phyloP scores from a whole-genome alignment of 1,140 invertebrate genomes.

The Drosophila lacertosa region DNA sequence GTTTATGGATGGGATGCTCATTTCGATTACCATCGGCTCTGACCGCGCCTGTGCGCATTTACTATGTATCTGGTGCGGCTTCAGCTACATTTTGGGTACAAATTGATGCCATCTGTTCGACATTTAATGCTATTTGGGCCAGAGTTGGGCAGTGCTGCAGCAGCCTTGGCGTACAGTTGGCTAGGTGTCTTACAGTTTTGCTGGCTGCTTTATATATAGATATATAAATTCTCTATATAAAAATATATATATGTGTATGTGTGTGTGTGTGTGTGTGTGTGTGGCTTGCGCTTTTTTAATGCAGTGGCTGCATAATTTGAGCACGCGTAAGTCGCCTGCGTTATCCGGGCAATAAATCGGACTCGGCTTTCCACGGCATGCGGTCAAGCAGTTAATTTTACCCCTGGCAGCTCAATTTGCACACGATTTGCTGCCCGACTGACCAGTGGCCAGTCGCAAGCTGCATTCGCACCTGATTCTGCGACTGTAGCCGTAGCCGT shows the following conservation, averaged over 20 bases:
- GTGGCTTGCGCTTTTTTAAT: slow-evolving; percentile 54
- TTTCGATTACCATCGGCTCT: slow-evolving; percentile 26
- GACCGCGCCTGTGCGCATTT: neutral
- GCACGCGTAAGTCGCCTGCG: slow-evolving; percentile 77
- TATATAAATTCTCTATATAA: slow-evolving; percentile 5
- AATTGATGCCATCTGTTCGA: slow-evolving; percentile 77
- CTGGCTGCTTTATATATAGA: neutral
- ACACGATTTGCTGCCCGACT: slow-evolving; percentile 53
- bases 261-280: neutral
- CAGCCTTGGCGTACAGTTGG: neutral
- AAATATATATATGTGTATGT: neutral
- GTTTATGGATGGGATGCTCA: slow-evolving; percentile 31
- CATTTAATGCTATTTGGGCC: slow-evolving; percentile 58
- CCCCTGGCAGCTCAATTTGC: slow-evolving; percentile 61
- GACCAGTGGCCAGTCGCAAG: slow-evolving; percentile 10
- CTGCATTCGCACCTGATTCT: slow-evolving; percentile 3
- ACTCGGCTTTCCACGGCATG: slow-evolving; percentile 40
- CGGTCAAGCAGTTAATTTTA: slow-evolving; percentile 72
- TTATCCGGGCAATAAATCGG: slow-evolving; percentile 76
- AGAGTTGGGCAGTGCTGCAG: slow-evolving; percentile 8
- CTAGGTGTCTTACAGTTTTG: neutral
- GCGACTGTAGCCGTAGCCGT: slow-evolving; percentile 8
- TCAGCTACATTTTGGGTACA: slow-evolving; percentile 56
- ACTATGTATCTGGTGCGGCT: slow-evolving; percentile 23
- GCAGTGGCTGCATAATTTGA: slow-evolving; percentile 77